Base-by-base conservation (phyloP, 1,140 invertebrate species). In the Bacillus rossius region DNA sequence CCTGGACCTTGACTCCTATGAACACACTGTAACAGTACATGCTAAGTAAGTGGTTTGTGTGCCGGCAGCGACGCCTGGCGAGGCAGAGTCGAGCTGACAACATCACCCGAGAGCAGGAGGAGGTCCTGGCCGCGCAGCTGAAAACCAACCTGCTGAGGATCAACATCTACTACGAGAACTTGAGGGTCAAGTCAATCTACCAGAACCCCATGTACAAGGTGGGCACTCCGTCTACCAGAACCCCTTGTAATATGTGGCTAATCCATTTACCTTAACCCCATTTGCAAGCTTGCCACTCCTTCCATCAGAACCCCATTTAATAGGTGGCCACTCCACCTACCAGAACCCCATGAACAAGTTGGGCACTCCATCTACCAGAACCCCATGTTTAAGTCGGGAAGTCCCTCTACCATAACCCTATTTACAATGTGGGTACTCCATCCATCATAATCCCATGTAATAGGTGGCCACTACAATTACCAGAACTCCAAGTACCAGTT, bases 81-180 rank as follows among this genome's bases (percentile, higher is more conserved):
- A 4, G 29, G 29, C 5, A 34, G 29, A 34, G 4, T 4, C 29
- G 4, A 4, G 29, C 29, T 7, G 29, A 34, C 29, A 34, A 34
- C 29, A 34, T 10, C 5, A 10, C 29, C 14, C 20, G 29, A 10
- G 29, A 34, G 4, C 4, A 34, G 29, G 29, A 34, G 10, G 29
- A 34, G 5, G 10, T 7, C 5, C 4, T 10, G 4, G 29, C 29
- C 29, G 29, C 29, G 5, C 29, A 34, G 29, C 10, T 34, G 29
- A 34, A 56, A n/a, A 23, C 29, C 16, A 61, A 61, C 41, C 43
- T 61, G 41, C 17, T 61, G 14, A 57, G 38, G 13, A 40, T 61
- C n/a, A 55, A 61, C 51, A 55, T 61, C 10, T 61, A 56, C 38
- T 56, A 57, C 14, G 45, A 61, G 42, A 61, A 56, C 37, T 48